A percentile compares a stretch with the other conserved stretches of the same genome.
Conservation (phyloP, 1,140 invertebrate genomes). For the Saccostrea cuccullata region DNA sequence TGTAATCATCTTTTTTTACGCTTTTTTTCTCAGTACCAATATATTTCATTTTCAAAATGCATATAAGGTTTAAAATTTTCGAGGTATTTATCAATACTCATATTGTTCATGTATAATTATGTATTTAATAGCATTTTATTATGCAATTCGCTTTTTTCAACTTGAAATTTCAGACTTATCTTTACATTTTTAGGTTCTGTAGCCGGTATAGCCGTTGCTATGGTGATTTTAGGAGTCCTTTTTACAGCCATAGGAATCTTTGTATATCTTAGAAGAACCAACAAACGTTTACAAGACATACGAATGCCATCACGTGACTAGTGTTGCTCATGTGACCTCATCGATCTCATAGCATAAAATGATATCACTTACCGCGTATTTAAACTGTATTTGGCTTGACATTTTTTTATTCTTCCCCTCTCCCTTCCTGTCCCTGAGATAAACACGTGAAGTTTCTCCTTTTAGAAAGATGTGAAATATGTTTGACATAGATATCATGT, state of each 20-base stretch:
- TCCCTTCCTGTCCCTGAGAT: background rate
- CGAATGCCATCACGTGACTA: slow-evolving; percentile 49
- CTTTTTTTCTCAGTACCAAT: too few relatives aligned
- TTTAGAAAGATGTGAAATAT: background rate
- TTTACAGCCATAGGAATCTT: slow-evolving; percentile 50
- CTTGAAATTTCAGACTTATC: background rate
- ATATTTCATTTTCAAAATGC: too few relatives aligned
- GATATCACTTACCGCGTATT: background rate
- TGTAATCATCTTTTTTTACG: too few relatives aligned
- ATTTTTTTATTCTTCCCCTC: too few relatives aligned
- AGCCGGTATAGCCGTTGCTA: slow-evolving; percentile 60
- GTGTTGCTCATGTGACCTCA: slow-evolving; percentile 39
- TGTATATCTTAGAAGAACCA: slow-evolving; percentile 48
- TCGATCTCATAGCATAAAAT: background rate
- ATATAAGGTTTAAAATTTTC: too few relatives aligned
- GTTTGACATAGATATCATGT: background rate
- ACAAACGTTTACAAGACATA: slow-evolving; percentile 55
- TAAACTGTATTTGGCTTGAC: background rate
- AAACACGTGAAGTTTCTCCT: background rate
- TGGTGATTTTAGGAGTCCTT: slow-evolving; percentile 58
- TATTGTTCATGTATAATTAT: too few relatives aligned
- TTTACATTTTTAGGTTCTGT: slow-evolving; percentile 54
- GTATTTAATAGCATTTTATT: too few relatives aligned
- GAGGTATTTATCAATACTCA: too few relatives aligned
- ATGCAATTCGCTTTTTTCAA: too few relatives aligned